Evolutionary conservation across 2,113 vertebrate genomes (phyloP), one percentile per base, ranked within the genome.

Genomic region (Sigmodon hispidus): DNA sequence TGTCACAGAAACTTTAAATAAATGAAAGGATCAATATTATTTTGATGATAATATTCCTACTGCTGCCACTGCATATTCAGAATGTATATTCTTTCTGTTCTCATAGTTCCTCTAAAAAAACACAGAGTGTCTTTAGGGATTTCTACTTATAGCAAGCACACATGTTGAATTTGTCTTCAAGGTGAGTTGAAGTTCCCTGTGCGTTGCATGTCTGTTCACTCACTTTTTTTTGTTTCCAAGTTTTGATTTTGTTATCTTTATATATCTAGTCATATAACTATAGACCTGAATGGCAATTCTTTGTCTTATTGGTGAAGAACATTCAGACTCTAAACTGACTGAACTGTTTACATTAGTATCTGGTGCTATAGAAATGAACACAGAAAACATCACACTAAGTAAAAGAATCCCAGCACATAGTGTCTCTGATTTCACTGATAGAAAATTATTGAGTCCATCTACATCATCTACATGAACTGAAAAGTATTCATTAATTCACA

Each of bases 341-440:
- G 29, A 70, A 31, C 10, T 84, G 16, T 26, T 59, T 40, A 29
- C 3, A 15, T 50, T 40, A 24, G 12, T 0, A 84, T 5, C 43
- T 85, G 34, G 3, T 50, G 26, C 34, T 29, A 10, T 9, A 19
- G 21, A 40, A 5, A 75, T 40, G 2, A 61, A 61, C 15, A 16
- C 67, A 92, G 34, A 92, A 31, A 40, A 63, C 9, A 73, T 15
- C 2, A 75, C 31, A 16, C 2, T 31, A 50, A 63, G 34, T 29
- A 21, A 85, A 73, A 85, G 31, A 63, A 63, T 8, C 0, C 22
- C 48, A 67, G 9, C 3, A 73, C 3, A 73, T 13, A 22, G 0
- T 0, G 22, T 8, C 11, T 17, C 7, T 52, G 34, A 43, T 6
- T 63, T 0, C 17, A 75, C 3, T 75, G 26, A 48, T n/a, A 10